Percentiles rank a stretch among this genome's conserved stretches.
Evolutionary conservation across 2,113 vertebrate species (phyloP).

Genomic region (Cebus imitator): DNA sequence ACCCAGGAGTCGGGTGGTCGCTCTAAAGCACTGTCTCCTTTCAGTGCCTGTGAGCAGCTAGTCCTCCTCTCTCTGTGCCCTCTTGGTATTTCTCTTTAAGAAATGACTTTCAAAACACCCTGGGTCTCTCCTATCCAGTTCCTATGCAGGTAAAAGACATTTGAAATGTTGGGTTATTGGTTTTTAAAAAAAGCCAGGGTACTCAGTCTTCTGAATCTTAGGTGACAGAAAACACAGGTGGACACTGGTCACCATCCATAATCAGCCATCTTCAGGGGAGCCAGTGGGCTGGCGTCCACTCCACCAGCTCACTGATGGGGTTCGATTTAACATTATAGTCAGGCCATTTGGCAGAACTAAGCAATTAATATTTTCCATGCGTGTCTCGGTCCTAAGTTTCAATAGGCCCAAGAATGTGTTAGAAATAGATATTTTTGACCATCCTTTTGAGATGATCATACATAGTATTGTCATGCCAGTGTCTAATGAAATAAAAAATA

Average conservation of each 20-base stretch:
- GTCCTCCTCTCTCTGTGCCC: background rate
- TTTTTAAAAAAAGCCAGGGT: constrained; percentile 3
- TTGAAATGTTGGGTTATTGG: background rate
- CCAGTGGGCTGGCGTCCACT: rapidly evolving
- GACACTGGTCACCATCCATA: background rate
- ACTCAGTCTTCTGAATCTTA: background rate
- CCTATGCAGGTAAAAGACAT: background rate
- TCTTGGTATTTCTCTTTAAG: background rate
- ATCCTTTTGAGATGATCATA: constrained; percentile 8
- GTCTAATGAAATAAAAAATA: constrained; percentile 12
- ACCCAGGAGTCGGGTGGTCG: too few species aligned
- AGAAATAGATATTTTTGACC: background rate
- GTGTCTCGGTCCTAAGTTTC: background rate
- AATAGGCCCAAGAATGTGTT: background rate
- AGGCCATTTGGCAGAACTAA: background rate
- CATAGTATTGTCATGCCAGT: background rate
- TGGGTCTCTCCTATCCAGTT: background rate
- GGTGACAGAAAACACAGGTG: background rate
- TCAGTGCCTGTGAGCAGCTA: background rate
- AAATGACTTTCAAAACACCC: background rate
- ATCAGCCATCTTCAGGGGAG: background rate
- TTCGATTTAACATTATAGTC: background rate
- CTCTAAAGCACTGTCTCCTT: background rate
- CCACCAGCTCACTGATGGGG: background rate
- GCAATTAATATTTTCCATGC: background rate